phyloP scores from a whole-genome alignment of 2,888 invertebrate species.

The Bombylius major region DNA sequence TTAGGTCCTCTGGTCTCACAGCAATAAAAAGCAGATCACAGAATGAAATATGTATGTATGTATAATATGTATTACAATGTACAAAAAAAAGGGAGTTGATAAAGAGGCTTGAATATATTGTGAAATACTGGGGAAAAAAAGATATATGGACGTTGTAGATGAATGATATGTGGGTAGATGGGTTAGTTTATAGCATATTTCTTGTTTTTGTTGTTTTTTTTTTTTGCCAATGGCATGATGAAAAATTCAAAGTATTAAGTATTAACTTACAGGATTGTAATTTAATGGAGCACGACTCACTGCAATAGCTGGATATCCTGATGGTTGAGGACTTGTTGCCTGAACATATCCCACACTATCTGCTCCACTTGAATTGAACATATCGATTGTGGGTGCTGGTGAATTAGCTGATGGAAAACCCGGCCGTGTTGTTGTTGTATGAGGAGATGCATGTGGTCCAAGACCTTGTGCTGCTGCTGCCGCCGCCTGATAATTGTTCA shows the following conservation, averaged over 20 bases:
- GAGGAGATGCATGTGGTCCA: constrained; percentile 73
- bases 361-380: constrained; percentile 76
- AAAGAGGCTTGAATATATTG: no score
- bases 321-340: constrained; percentile 93
- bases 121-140: no score
- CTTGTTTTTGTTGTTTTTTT: not conserved
- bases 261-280: constrained; percentile 74
- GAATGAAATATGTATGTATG: no score
- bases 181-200: no score
- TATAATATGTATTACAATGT: no score
- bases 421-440: constrained; percentile 55
- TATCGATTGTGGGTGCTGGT: constrained; percentile 82
- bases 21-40: no score
- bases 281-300: constrained; percentile 87
- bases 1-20: no score
- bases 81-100: no score
- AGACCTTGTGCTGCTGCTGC: constrained; percentile 65
- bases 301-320: constrained; percentile 87
- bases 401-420: constrained; percentile 87
- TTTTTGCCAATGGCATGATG: not conserved
- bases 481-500: constrained; percentile 90
- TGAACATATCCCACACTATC: constrained; percentile 91
- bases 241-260: not conserved
- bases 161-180: no score
- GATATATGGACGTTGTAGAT: no score